A percentile compares a stretch with the other conserved stretches of the same genome.
Conservation (phyloP, 2,113 vertebrate species). For the Malaclemys terrapin region DNA sequence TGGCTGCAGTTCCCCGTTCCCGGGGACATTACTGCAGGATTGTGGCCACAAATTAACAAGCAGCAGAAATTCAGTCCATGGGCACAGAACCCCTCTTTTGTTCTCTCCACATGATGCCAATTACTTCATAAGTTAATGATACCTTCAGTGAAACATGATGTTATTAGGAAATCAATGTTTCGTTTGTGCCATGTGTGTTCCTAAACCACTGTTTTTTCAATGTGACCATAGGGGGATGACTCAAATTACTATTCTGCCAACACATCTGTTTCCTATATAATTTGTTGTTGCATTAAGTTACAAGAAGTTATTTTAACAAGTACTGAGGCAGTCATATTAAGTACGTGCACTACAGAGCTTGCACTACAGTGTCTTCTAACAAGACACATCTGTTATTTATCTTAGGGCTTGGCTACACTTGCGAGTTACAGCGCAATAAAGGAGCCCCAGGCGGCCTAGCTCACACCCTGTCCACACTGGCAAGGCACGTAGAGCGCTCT, state of each 20-base stretch:
- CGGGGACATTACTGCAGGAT: not conserved
- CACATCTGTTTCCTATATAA: slow-evolving; percentile 1
- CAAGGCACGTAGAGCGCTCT: too few species aligned
- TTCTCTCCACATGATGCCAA: not conserved
- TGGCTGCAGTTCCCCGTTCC: too few species aligned
- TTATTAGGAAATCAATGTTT: not conserved
- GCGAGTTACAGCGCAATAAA: too few species aligned
- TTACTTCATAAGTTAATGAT: not conserved
- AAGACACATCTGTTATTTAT: not conserved
- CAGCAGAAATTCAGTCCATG: not conserved
- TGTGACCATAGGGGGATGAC: not conserved
- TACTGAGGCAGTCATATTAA: not conserved
- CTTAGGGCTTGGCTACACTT: not conserved
- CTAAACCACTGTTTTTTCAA: not conserved
- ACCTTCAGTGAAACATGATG: not conserved
- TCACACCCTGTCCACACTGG: too few species aligned
- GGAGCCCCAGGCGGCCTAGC: too few species aligned
- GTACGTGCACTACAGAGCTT: not conserved
- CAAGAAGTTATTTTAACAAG: slow-evolving; percentile 21
- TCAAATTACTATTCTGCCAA: slow-evolving; percentile 2
- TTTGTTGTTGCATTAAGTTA: slow-evolving; percentile 9
- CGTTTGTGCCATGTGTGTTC: not conserved
- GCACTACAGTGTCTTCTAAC: not conserved
- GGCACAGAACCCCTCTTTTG: not conserved
- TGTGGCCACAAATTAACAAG: not conserved